A percentile compares a stretch with the other conserved stretches of the same genome.
These are phyloP conservation scores for Listronotus oregonensis DNA, from an alignment of 1,140 invertebrate species.

Conservation along the genomic window DNA sequence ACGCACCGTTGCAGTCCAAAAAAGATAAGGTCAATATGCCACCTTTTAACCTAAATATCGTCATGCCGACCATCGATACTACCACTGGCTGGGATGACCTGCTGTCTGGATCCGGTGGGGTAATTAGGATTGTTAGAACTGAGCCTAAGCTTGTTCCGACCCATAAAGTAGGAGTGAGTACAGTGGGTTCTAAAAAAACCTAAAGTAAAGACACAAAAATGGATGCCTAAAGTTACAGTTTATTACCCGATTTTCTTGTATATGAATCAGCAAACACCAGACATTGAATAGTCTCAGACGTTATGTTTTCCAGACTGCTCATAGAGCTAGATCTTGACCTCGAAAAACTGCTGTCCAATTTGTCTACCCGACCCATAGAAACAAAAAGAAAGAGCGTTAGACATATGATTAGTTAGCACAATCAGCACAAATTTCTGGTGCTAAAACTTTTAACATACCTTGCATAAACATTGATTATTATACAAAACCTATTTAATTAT, in stretches of 20 bases:
- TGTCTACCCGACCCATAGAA: constrained; percentile 83
- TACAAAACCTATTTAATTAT: no score
- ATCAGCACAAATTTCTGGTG: no score
- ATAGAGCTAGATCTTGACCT: constrained; percentile 95
- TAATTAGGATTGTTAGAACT: constrained; percentile 88
- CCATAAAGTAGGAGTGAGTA: constrained; percentile 85
- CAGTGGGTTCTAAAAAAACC: constrained; percentile 68
- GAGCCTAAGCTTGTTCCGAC: constrained; percentile 95
- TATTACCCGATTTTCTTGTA: constrained; percentile 87
- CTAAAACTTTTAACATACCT: no score
- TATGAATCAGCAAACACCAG: constrained; percentile 95
- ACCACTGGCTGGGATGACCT: constrained; percentile 86
- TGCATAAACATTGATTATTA: no score
- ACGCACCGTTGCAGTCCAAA: constrained; percentile 88
- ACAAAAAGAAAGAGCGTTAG: constrained; percentile 45
- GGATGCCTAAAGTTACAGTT: background rate
- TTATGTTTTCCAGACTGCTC: constrained; percentile 96
- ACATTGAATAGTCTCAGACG: constrained; percentile 93
- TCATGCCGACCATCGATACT: constrained; percentile 87
- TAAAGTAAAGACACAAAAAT: background rate
- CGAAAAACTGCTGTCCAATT: constrained; percentile 94
- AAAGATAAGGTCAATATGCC: constrained; percentile 92
- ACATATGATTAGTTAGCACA: background rate
- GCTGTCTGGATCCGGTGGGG: constrained; percentile 79
- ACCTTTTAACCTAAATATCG: constrained; percentile 93